phyloP scores from a whole-genome alignment of 2,797 vertebrate genomes.

The Pseudochromis fuscus region DNA sequence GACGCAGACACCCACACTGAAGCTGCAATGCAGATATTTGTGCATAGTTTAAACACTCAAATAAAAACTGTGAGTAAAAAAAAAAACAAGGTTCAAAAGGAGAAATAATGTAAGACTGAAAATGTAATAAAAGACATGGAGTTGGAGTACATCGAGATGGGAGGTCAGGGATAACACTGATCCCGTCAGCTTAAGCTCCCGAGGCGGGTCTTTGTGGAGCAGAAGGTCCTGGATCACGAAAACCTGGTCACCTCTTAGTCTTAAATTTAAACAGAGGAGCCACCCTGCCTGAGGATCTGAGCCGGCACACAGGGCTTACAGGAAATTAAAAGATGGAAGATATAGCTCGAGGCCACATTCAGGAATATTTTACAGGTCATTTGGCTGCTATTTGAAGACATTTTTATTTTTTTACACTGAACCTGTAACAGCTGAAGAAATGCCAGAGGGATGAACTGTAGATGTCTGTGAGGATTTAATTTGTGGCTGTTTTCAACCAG shows the following conservation, averaged over 20 bases:
- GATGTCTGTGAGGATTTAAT: neutral
- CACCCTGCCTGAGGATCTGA: conserved; percentile 6
- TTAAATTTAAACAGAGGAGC: conserved; percentile 4
- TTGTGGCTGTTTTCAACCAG: neutral
- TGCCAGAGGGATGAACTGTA: accelerated
- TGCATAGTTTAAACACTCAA: neutral
- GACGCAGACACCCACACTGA: conserved; percentile 12
- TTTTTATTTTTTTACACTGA: too few relatives aligned
- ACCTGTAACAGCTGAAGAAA: conserved; percentile 3
- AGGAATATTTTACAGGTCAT: conserved; percentile 16
- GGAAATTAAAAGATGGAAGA: conserved; percentile 49
- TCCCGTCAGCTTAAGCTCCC: neutral
- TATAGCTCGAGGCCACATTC: conserved; percentile 3
- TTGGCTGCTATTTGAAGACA: neutral
- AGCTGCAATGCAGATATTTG: conserved; percentile 21
- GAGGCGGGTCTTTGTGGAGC: conserved; percentile 1
- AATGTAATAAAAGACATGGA: conserved; percentile 6
- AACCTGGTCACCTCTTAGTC: conserved; percentile 22
- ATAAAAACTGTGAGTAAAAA: neutral
- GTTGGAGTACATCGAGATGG: neutral
- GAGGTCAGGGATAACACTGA: neutral
- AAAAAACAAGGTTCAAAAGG: neutral
- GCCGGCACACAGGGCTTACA: conserved; percentile 6
- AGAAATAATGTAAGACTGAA: neutral
- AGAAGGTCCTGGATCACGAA: neutral